Percentiles rank a stretch among this genome's conserved stretches.
Evolutionary conservation across 2,113 vertebrate species (phyloP).

Genomic region (Hucho hucho): DNA sequence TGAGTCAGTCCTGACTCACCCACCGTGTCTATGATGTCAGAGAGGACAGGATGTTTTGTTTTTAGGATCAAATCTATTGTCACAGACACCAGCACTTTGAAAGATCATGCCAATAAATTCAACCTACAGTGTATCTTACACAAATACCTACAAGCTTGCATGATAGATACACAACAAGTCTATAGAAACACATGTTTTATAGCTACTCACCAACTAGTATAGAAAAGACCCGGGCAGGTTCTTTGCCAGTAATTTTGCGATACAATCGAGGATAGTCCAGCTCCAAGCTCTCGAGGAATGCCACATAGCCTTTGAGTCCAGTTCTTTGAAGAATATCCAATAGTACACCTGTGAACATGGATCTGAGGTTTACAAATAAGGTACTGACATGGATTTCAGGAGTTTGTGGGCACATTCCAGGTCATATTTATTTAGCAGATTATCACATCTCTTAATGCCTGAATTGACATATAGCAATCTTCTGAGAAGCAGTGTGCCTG

Average conservation of each 20-base stretch:
- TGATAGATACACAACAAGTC: neutral
- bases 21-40: slow-evolving; percentile 76
- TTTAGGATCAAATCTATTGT: neutral
- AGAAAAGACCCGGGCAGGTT: slow-evolving; percentile 89
- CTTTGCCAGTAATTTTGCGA: slow-evolving; percentile 87
- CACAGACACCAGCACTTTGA: neutral
- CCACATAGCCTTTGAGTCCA: slow-evolving; percentile 85
- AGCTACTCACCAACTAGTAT: neutral
- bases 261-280: slow-evolving; percentile 91
- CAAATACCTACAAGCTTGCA: neutral
- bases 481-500: too few species aligned
- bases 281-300: slow-evolving; percentile 91
- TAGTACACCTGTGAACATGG: slow-evolving; percentile 74
- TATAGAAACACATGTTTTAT: neutral
- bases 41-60: neutral
- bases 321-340: slow-evolving; percentile 91
- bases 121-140: too few species aligned
- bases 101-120: neutral
- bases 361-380: neutral
- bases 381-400: too few species aligned
- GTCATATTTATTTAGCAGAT: too few species aligned
- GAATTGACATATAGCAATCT: too few species aligned
- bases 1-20: slow-evolving; percentile 90
- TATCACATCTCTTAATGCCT: too few species aligned
- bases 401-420: too few species aligned